Conservation (phyloP, 2,113 vertebrate species). For the Vidua chalybeata region DNA sequence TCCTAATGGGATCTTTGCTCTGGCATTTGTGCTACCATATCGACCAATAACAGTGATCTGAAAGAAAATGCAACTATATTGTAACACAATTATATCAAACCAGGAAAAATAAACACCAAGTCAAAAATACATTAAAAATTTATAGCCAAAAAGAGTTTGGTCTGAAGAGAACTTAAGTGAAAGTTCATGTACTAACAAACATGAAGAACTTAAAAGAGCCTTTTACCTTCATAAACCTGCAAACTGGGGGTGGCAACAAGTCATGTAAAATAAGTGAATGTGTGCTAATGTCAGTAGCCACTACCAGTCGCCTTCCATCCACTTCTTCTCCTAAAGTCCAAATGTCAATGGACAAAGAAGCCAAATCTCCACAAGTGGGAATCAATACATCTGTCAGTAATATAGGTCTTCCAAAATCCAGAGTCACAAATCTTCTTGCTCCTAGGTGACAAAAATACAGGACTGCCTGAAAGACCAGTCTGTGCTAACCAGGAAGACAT, state of each 20-base stretch:
- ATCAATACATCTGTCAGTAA: constrained; percentile 94
- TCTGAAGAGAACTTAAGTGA: neutral
- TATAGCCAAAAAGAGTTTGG: neutral
- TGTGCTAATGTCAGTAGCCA: constrained; percentile 97
- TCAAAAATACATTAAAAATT: neutral
- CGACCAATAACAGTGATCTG: constrained; percentile 98
- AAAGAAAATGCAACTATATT: neutral
- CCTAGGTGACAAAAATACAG: constrained; percentile 71
- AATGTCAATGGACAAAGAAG: constrained; percentile 97
- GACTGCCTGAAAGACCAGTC: neutral
- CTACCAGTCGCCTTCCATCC: constrained; percentile 93
- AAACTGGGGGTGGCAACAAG: constrained; percentile 94
- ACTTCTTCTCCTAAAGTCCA: constrained; percentile 98
- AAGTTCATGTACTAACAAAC: neutral
- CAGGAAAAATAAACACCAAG: neutral
- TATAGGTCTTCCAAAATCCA: constrained; percentile 95
- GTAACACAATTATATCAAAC: neutral
- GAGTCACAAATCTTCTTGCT: constrained; percentile 94
- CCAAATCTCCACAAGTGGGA: constrained; percentile 94
- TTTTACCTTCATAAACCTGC: constrained; percentile 98
- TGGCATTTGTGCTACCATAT: constrained; percentile 97
- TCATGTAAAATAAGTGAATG: constrained; percentile 97
- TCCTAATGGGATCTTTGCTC: constrained; percentile 96
- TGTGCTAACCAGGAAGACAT: neutral
- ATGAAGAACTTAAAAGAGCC: neutral